phyloP scores from a whole-genome alignment of 2,797 vertebrate genomes.

The Microcaecilia unicolor region DNA sequence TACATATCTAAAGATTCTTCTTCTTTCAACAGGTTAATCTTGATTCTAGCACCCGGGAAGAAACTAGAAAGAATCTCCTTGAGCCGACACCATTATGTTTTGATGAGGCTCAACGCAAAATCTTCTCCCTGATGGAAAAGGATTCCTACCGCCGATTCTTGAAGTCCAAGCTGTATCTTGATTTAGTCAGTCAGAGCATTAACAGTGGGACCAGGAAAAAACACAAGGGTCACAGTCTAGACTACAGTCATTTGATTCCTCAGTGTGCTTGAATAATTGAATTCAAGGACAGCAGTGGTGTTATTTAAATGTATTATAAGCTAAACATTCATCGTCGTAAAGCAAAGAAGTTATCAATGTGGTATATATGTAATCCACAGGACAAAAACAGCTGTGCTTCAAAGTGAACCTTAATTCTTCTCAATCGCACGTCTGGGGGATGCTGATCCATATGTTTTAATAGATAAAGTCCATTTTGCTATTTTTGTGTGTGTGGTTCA shows the following conservation, averaged over 20 bases:
- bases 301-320: too few species aligned
- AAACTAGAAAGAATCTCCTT: slow-evolving; percentile 62
- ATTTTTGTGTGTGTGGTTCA: too few species aligned
- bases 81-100: slow-evolving; percentile 63
- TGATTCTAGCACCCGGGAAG: slow-evolving; percentile 72
- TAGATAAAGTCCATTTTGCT: too few species aligned
- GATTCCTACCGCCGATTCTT: slow-evolving; percentile 90
- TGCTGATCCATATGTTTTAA: too few species aligned
- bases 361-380: too few species aligned
- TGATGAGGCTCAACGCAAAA: slow-evolving; percentile 78
- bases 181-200: slow-evolving; percentile 37
- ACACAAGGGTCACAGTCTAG: slow-evolving; percentile 32
- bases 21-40: slow-evolving; percentile 72
- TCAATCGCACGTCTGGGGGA: too few species aligned
- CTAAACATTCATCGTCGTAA: too few species aligned
- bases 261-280: slow-evolving; percentile 51
- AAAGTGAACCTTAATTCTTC: too few species aligned
- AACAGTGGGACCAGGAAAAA: slow-evolving; percentile 45
- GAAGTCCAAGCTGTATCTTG: slow-evolving; percentile 68
- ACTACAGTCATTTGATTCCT: slow-evolving; percentile 40
- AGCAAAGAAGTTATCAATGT: too few species aligned
- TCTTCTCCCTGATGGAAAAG: slow-evolving; percentile 86
- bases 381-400: too few species aligned
- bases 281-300: too few species aligned
- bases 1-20: too few species aligned